Conservation (phyloP, 1,140 invertebrate species). For the Brachionus rubens region DNA sequence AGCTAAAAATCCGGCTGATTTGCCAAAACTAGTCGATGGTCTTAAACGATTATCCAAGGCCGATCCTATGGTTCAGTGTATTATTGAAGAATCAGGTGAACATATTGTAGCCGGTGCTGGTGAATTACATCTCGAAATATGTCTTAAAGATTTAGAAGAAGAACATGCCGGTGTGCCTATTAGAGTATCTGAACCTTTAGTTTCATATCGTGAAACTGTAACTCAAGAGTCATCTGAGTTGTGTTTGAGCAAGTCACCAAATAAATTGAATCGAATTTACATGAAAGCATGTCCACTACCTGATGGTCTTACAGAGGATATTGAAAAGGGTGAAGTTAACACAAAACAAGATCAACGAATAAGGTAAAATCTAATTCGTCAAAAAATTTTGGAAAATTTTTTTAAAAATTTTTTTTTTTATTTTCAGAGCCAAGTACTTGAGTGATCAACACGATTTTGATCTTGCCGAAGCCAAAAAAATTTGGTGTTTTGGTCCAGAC, state of each 20-base stretch:
- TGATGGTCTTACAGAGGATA: constrained; percentile 31
- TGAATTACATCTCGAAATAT: constrained; percentile 48
- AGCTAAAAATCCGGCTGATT: constrained; percentile 95
- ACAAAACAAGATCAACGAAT: not conserved
- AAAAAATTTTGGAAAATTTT: too few species aligned
- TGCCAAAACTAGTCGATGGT: constrained; percentile 96
- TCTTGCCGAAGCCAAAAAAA: not conserved
- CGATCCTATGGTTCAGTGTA: constrained; percentile 89
- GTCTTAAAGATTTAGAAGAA: constrained; percentile 47
- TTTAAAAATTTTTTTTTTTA: too few species aligned
- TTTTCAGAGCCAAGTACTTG: constrained; percentile 24
- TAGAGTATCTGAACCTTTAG: constrained; percentile 21
- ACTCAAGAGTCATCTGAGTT: not conserved
- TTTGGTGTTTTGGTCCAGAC: constrained; percentile 44
- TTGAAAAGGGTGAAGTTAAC: not conserved
- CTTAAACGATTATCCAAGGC: constrained; percentile 97
- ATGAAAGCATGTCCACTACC: constrained; percentile 44
- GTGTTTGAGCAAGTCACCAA: constrained; percentile 1
- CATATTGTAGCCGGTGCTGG: constrained; percentile 65
- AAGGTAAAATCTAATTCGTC: too few species aligned
- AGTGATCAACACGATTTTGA: not conserved
- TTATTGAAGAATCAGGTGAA: constrained; percentile 47
- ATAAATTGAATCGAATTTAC: constrained; percentile 59
- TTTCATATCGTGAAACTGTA: constrained; percentile 21
- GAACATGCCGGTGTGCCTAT: constrained; percentile 32